These are phyloP conservation scores for Gambusia affinis DNA, from an alignment of 2,113 vertebrate species.

Conservation along the genomic window DNA sequence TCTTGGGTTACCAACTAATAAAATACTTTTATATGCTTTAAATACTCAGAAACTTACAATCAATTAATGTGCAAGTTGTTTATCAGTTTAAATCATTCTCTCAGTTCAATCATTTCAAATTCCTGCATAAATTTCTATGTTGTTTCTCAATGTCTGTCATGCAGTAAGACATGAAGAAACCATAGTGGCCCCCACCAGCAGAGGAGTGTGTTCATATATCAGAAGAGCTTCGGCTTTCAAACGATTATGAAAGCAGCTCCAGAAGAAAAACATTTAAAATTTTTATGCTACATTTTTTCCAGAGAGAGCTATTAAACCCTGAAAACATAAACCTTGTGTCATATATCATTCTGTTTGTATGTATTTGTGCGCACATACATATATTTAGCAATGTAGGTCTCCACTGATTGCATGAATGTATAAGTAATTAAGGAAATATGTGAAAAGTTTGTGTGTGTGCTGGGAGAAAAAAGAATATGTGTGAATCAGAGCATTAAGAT, in stretches of 20 bases:
- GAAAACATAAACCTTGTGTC: constrained; percentile 8
- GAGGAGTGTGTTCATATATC: constrained; percentile 9
- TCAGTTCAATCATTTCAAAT: neutral
- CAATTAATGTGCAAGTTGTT: neutral
- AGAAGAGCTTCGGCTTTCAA: neutral
- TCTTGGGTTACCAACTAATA: no score
- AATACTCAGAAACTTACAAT: neutral
- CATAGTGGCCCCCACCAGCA: no score
- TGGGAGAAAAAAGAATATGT: constrained; percentile 10
- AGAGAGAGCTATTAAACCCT: constrained; percentile 6
- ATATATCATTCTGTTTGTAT: neutral
- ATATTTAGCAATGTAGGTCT: constrained; percentile 13
- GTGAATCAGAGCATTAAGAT: constrained; percentile 34
- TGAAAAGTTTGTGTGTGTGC: neutral
- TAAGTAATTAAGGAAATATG: constrained; percentile 6
- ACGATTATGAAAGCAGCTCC: neutral
- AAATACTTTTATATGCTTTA: no score
- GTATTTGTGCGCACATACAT: neutral
- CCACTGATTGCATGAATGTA: neutral
- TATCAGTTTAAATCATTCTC: neutral
- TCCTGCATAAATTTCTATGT: neutral
- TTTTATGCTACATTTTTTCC: constrained; percentile 10
- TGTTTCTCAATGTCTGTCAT: neutral
- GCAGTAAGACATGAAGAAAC: neutral
- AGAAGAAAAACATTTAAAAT: constrained; percentile 4